Evolutionary conservation across 2,797 vertebrate species (phyloP).

Genomic region (Microctenopoma lineatum): DNA sequence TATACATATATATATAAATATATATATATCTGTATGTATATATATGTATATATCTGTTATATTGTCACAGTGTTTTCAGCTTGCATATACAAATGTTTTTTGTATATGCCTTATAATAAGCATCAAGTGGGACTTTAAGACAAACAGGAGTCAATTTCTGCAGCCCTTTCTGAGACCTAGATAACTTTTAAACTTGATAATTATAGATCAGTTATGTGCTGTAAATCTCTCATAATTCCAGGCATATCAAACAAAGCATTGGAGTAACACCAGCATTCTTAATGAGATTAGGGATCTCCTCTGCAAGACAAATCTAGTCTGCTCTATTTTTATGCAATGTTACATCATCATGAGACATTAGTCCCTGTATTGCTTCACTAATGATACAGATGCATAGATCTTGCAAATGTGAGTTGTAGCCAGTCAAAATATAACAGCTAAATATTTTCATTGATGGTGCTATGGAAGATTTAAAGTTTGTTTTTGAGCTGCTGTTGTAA

Average conservation of each 20-base stretch:
- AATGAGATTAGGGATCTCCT: slow-evolving; percentile 60
- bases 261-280: slow-evolving; percentile 50
- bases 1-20: too few species aligned
- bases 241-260: slow-evolving; percentile 60
- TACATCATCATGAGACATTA: slow-evolving; percentile 47
- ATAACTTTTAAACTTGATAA: slow-evolving; percentile 41
- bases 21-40: too few species aligned
- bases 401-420: slow-evolving; percentile 31
- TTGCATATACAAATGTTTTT: too few species aligned
- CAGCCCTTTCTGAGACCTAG: slow-evolving; percentile 8
- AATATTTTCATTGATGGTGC: slow-evolving; percentile 8
- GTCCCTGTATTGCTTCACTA: slow-evolving; percentile 29
- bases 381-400: slow-evolving; percentile 11
- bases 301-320: slow-evolving; percentile 54
- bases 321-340: slow-evolving; percentile 48
- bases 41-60: too few species aligned
- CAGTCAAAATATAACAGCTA: slow-evolving; percentile 17
- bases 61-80: too few species aligned
- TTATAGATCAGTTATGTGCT: slow-evolving; percentile 39
- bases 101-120: too few species aligned
- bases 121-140: not conserved
- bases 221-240: slow-evolving; percentile 51
- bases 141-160: slow-evolving; percentile 1
- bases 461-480: slow-evolving; percentile 13
- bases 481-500: not conserved